Evolutionary conservation across 2,113 vertebrate species (phyloP), one percentile per base, ranked within the genome.

Genomic region (Pluvianellus socialis): DNA sequence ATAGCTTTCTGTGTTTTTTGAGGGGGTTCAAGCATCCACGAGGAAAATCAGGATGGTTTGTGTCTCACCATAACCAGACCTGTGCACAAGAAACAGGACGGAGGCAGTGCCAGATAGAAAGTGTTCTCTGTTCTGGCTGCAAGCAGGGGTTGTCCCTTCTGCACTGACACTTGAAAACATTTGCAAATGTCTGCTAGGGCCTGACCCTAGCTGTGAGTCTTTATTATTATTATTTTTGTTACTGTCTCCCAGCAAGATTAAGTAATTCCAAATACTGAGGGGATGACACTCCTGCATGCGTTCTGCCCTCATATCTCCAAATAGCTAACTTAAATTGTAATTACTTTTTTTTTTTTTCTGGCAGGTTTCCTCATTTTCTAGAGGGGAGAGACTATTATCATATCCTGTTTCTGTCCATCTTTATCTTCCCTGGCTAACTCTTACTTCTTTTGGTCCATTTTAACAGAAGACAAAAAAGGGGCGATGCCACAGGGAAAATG

Each of bases 211-310:
- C 73, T 82, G 44, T 33, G 35, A 94, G 66, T 17, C 30, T 85
- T 81, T 79, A 84, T 85, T 89, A 79, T 92, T 94, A 71, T 91
- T 94, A 79, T 92, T 95, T 49, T 92, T 93, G 68, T 96, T 97
- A 27, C 81, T 56, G 92, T 95, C 22, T 94, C 87, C 55, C 92
- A 91, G 87, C 84, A 90, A 49, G 91, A 96, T 92, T 91, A 96
- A 95, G 91, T 89, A 85, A 96, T 94, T 92, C 70, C 81, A 91
- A 90, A 92, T 66, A 70, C 66, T 85, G 74, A 91, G 81, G 53
- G 77, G 71, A 90, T 95, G 91, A 94, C 74, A 92, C 77, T 91
- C 18, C 73, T 76, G 70, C 77, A 58, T 85, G 87, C 58, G 77
- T 90, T 91, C 92, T 94, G 79, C 85, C 79, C 67, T 96, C 67